These are phyloP conservation scores for Eulimnadia texana DNA, from an alignment of 1,140 invertebrate species.

Conservation along the genomic window DNA sequence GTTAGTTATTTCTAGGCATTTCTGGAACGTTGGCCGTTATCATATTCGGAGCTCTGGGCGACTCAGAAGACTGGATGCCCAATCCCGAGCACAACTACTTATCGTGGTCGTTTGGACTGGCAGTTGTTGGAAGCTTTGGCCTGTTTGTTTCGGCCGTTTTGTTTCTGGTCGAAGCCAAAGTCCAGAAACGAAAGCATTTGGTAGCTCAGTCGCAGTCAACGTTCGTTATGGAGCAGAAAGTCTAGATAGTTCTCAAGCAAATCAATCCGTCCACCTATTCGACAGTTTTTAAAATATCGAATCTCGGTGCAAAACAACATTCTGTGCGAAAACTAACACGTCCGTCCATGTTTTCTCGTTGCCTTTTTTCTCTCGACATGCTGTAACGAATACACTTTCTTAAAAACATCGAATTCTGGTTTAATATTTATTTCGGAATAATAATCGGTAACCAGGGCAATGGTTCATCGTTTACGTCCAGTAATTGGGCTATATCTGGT, in stretches of 20 bases:
- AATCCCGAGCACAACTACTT: conserved; percentile 89
- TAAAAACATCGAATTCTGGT: not conserved
- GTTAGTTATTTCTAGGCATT: conserved; percentile 36
- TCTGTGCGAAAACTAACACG: not conserved
- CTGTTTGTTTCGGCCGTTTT: conserved; percentile 68
- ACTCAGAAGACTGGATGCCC: conserved; percentile 89
- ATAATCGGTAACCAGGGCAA: not conserved
- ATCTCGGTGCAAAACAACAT: not conserved
- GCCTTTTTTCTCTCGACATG: not conserved
- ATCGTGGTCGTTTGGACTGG: conserved; percentile 86
- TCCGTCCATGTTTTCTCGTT: not conserved
- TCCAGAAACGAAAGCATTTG: conserved; percentile 57
- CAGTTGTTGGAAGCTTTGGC: conserved; percentile 67
- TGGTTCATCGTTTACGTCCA: not conserved
- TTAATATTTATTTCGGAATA: not conserved
- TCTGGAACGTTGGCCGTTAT: conserved; percentile 72
- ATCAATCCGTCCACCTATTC: too few relatives aligned
- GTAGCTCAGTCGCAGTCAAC: conserved; percentile 65
- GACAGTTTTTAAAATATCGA: not conserved
- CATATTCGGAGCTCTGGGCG: conserved; percentile 76
- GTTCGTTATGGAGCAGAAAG: conserved; percentile 54
- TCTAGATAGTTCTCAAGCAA: not conserved
- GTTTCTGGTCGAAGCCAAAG: conserved; percentile 63
- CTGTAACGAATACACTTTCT: not conserved
- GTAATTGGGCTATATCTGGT: not conserved